Evolutionary conservation across 2,113 vertebrate genomes (phyloP), one percentile per base, ranked within the genome.

Genomic region (Sinocyclocheilus maitianheensis): DNA sequence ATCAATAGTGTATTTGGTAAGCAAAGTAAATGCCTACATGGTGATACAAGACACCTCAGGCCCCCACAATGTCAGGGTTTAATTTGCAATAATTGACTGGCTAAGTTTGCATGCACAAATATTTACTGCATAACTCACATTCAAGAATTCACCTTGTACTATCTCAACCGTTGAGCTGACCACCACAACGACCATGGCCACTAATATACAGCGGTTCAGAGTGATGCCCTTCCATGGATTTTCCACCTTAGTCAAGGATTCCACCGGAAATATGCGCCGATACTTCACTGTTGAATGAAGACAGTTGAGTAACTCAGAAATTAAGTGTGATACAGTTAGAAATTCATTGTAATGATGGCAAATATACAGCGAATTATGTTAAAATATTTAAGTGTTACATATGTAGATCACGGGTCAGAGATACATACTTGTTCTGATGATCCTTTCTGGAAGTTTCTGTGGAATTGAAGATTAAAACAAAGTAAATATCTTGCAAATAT

Each of bases 171-270:
- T 94, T 1, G 96, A 94, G 53, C 95, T 97, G 89, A 99, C 93
- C 40, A 97, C 87, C 37, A 97, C 95, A 0, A 97, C 84, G 0
- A 95, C 13, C 0, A 96, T 92, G 2, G 96, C 96, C 83, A 98
- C 83, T 67, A 96, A 90, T 62, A 99, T 87, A 89, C 97, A 98
- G 81, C 96, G 96, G 92, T 97, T 98, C 91, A 99, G 94, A 0
- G 96, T 96, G 84, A 98, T 75, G 3, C 96, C 94, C 48, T 95
- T 96, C 97, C 97, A 98, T 53, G 97, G 97, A 78, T 95, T 95
- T 24, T 91, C 90, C 67, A 94, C 93, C 4, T 94, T 91, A 10
- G 87, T 92, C 85, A 95, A 80, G 46, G 87, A 85, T 85, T 93
- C 89, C 6, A 94, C 89, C 51, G 94, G 89, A 82, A 94, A 88